Percentiles rank a stretch among this genome's conserved stretches.
These are phyloP conservation scores for Syrphus vitripennis DNA, from an alignment of 2,888 invertebrate genomes.

Conservation along the genomic window DNA sequence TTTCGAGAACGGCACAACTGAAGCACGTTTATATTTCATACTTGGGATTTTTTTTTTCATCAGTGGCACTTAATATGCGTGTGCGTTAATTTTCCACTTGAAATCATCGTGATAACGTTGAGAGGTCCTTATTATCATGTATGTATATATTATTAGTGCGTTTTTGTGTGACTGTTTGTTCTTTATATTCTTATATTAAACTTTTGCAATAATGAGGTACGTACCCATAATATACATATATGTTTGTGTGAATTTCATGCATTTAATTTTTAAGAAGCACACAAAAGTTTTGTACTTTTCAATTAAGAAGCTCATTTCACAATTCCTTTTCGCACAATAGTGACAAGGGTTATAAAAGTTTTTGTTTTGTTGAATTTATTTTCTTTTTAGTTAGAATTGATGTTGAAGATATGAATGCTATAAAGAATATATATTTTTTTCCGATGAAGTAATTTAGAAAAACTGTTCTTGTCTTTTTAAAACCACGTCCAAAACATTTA, in stretches of 20 bases:
- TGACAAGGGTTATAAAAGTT: neutral
- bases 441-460: no score
- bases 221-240: no score
- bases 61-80: constrained; percentile 28
- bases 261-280: neutral
- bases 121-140: constrained; percentile 4
- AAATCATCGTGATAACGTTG: constrained; percentile 18
- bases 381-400: no score
- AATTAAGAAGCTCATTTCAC: constrained; percentile 13
- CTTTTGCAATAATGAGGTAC: neutral
- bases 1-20: neutral
- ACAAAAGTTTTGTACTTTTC: constrained; percentile 16
- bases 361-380: no score
- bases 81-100: constrained; percentile 57
- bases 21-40: neutral
- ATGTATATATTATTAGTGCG: no score
- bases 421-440: no score
- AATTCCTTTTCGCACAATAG: neutral
- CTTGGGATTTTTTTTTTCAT: neutral
- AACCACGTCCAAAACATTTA: no score
- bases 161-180: neutral
- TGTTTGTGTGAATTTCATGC: neutral
- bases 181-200: neutral
- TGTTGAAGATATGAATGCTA: no score
- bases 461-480: no score